phyloP scores from a whole-genome alignment of 1,140 invertebrate species.

The Camponotus pennsylvanicus region DNA sequence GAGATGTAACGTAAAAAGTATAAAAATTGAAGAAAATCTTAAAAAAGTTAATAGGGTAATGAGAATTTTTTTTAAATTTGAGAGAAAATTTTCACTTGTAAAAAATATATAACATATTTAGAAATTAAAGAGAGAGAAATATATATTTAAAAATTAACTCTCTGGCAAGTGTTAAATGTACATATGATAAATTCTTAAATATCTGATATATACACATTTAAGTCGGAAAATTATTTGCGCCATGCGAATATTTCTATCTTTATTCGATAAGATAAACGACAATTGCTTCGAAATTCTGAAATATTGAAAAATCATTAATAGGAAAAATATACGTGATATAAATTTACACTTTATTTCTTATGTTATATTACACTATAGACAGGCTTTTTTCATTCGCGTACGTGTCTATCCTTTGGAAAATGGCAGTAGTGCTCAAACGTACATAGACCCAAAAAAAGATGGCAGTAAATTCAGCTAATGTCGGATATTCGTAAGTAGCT shows the following conservation, averaged over 20 bases:
- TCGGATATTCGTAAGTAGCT: conserved; percentile 52
- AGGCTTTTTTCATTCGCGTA: conserved; percentile 72
- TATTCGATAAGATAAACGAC: neutral
- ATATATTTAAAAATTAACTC: conserved; percentile 7
- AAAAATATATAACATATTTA: too few species aligned
- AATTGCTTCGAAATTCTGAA: neutral
- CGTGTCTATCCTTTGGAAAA: conserved; percentile 79
- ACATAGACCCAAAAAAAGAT: conserved; percentile 79
- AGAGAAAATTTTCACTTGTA: too few species aligned
- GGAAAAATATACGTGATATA: conserved; percentile 60
- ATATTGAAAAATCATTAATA: neutral
- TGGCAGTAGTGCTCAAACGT: conserved; percentile 83
- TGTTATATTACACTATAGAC: conserved; percentile 81
- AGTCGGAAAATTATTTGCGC: neutral
- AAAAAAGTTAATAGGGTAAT: too few species aligned
- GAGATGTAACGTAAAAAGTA: too few species aligned
- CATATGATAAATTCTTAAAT: too few species aligned
- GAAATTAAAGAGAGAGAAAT: too few species aligned
- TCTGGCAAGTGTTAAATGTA: neutral
- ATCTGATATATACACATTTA: neutral
- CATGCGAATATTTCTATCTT: neutral
- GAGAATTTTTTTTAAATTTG: too few species aligned
- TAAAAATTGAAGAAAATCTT: too few species aligned
- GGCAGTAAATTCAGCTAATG: conserved; percentile 82
- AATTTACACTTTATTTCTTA: conserved; percentile 79